These are phyloP conservation scores for Drosophila saltans DNA, from an alignment of 1,140 invertebrate genomes.

Conservation along the genomic window DNA sequence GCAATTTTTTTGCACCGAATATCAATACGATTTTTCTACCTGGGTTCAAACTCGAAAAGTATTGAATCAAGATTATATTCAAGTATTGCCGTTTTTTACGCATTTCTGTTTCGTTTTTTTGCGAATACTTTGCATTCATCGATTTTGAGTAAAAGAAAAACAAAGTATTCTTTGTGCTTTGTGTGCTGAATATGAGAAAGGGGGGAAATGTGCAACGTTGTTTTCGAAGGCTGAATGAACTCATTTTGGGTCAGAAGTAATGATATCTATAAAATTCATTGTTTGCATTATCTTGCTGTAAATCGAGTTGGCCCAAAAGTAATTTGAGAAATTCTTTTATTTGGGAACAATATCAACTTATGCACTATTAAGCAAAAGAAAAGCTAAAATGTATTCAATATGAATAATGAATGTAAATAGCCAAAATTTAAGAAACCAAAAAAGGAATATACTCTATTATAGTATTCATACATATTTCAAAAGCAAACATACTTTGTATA, in stretches of 20 bases:
- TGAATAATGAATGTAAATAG: too few relatives aligned
- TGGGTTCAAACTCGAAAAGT: not conserved
- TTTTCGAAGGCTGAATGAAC: slow-evolving; percentile 3
- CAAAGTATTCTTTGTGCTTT: not conserved
- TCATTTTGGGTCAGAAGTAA: not conserved
- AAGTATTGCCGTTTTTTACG: not conserved
- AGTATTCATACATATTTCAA: too few relatives aligned
- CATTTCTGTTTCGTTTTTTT: not conserved
- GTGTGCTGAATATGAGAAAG: not conserved
- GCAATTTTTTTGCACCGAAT: not conserved
- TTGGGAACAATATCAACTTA: too few relatives aligned
- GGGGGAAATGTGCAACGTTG: slow-evolving; percentile 3
- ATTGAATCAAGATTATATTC: not conserved
- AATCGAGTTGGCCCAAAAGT: too few relatives aligned
- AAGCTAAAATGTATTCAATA: too few relatives aligned
- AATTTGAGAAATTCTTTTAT: too few relatives aligned
- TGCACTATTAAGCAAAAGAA: too few relatives aligned
- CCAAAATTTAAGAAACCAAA: too few relatives aligned
- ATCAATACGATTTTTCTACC: not conserved
- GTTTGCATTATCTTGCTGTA: not conserved
- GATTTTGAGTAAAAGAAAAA: not conserved
- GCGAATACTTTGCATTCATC: not conserved
- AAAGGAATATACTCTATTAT: too few relatives aligned
- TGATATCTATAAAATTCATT: not conserved
- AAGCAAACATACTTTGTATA: too few relatives aligned